These are phyloP conservation scores for Orchesella flavescens DNA, from an alignment of 2,888 invertebrate genomes.

Conservation along the genomic window DNA sequence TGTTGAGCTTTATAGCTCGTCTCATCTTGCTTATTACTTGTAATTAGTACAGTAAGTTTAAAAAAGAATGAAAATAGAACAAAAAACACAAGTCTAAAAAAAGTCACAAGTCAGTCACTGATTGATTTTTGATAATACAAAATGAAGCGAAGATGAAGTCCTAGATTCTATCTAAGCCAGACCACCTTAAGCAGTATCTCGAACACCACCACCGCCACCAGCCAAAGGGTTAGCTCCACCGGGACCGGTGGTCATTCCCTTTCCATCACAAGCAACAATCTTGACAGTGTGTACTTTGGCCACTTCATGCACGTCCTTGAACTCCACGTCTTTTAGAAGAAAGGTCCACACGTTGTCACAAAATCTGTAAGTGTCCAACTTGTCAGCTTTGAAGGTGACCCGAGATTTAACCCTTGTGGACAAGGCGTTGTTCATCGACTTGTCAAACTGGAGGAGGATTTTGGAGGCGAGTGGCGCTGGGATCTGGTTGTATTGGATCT, in stretches of 20 bases:
- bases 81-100: no score
- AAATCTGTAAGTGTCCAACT: constrained; percentile 86
- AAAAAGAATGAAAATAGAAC: no score
- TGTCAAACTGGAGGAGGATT: constrained; percentile 96
- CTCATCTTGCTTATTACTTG: background rate
- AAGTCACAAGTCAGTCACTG: background rate
- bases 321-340: constrained; percentile 97
- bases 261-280: constrained; percentile 98
- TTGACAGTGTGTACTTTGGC: constrained; percentile 95
- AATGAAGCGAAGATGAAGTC: background rate
- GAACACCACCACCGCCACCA: constrained; percentile 6
- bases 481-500: constrained; percentile 85
- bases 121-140: background rate
- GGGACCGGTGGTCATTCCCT: constrained; percentile 74
- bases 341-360: constrained; percentile 99
- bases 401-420: constrained; percentile 90
- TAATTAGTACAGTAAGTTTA: no score
- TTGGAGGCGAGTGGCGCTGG: constrained; percentile 93
- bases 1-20: background rate
- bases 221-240: background rate
- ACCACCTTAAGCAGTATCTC: constrained; percentile 16
- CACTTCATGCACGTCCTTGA: constrained; percentile 94
- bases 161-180: background rate
- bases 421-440: constrained; percentile 94
- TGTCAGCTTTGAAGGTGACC: constrained; percentile 88